A percentile compares a stretch with the other conserved stretches of the same genome.
These are phyloP conservation scores for Coilia nasus DNA, from an alignment of 2,797 vertebrate genomes.

Conservation along the genomic window DNA sequence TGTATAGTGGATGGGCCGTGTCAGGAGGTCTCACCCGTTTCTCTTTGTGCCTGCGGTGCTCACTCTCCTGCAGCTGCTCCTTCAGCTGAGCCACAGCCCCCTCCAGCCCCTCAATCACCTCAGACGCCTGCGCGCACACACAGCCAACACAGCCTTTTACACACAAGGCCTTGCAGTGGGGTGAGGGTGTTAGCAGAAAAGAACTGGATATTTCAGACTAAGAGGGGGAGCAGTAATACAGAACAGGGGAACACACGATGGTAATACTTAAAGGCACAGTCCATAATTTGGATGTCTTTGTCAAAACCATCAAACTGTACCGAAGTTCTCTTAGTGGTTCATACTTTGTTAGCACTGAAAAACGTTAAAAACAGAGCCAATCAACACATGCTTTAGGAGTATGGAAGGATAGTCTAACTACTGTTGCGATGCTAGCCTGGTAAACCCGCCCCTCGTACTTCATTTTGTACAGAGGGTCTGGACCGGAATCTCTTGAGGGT, in stretches of 20 bases:
- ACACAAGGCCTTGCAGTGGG: not conserved
- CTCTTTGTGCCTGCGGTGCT: constrained; percentile 79
- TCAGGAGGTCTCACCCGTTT: constrained; percentile 75
- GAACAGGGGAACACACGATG: not conserved
- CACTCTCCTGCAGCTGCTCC: constrained; percentile 54
- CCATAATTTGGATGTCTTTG: not conserved
- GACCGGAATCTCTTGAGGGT: no score
- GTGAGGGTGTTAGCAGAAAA: no score
- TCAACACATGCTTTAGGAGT: no score
- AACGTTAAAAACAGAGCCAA: no score
- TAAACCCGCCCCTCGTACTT: no score
- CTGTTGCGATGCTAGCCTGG: no score
- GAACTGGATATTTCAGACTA: no score
- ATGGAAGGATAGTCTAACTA: no score
- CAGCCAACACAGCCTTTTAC: not conserved
- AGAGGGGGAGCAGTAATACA: not conserved
- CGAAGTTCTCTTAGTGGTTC: not conserved
- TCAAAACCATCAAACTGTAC: not conserved
- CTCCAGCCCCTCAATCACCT: constrained; percentile 81
- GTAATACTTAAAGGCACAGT: not conserved
- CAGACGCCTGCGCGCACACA: constrained; percentile 74
- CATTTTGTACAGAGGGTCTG: no score
- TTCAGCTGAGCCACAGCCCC: constrained; percentile 68
- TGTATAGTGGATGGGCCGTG: not conserved
- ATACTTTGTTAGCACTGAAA: not conserved